A percentile compares a stretch with the other conserved stretches of the same genome.
Evolutionary conservation across 2,797 vertebrate species (phyloP).

Genomic region (Pteronotus mesoamericanus): DNA sequence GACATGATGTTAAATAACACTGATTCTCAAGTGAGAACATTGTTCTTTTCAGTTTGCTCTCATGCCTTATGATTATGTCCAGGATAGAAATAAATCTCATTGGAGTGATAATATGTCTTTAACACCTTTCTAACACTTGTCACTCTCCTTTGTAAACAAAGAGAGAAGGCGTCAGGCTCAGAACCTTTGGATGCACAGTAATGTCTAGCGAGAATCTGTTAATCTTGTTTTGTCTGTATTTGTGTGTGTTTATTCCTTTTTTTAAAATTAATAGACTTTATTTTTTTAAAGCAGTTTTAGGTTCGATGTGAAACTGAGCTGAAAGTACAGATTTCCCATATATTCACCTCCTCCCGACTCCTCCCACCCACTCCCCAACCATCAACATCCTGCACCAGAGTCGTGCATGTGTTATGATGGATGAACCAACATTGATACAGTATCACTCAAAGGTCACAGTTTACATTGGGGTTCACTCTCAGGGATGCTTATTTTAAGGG

Average conservation of each 20-base stretch:
- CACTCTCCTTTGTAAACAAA: constrained; percentile 48
- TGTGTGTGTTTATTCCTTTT: background rate
- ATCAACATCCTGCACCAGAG: background rate
- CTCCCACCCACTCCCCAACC: too few relatives aligned
- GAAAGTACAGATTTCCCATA: background rate
- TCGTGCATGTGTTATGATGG: background rate
- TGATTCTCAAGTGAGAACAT: background rate
- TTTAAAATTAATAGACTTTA: background rate
- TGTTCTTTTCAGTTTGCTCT: constrained; percentile 9
- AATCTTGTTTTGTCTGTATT: background rate
- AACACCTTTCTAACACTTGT: background rate
- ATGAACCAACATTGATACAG: background rate
- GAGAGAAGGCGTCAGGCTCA: background rate
- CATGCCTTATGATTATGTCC: background rate
- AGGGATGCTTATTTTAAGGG: background rate
- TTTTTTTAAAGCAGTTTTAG: background rate
- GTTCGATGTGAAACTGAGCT: background rate
- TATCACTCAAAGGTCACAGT: background rate
- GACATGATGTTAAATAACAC: background rate
- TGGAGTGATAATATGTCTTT: background rate
- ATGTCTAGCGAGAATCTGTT: background rate
- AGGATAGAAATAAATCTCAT: background rate
- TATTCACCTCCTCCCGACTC: background rate
- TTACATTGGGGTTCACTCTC: background rate
- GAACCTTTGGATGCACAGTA: background rate